A percentile compares a stretch with the other conserved stretches of the same genome.
Evolutionary conservation across 2,888 invertebrate species (phyloP).

Genomic region (Danaus chrysippus): DNA sequence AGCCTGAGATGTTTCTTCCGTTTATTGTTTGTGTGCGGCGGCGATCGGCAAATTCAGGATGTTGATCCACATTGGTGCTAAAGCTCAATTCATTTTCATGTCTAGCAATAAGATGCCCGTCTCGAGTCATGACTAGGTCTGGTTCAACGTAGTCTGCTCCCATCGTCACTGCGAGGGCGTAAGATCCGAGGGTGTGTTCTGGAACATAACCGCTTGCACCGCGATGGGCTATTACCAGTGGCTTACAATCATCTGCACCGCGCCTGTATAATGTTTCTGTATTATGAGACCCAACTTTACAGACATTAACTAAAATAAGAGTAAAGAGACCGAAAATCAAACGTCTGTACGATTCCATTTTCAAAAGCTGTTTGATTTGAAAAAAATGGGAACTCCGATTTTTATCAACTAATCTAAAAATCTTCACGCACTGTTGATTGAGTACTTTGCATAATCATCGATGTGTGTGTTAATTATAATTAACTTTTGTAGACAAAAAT

Average conservation of each 20-base stretch:
- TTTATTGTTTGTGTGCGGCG: constrained; percentile 53
- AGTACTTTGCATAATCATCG: too few species aligned
- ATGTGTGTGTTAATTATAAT: too few species aligned
- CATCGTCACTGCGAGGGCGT: constrained; percentile 64
- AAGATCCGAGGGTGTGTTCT: constrained; percentile 68
- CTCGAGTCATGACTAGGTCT: constrained; percentile 66
- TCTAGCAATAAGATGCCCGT: constrained; percentile 57
- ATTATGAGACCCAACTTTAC: not conserved
- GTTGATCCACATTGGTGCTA: constrained; percentile 56
- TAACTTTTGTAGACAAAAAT: too few species aligned
- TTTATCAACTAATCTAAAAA: too few species aligned
- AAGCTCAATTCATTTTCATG: constrained; percentile 64
- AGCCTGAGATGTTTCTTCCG: constrained; percentile 49
- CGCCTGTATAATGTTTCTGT: constrained; percentile 14
- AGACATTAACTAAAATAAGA: constrained; percentile 10
- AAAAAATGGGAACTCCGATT: not conserved
- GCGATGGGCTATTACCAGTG: constrained; percentile 59
- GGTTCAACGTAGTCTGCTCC: constrained; percentile 70
- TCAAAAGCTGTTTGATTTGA: constrained; percentile 4
- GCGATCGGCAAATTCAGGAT: constrained; percentile 54
- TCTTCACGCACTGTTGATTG: too few species aligned
- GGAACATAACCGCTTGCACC: constrained; percentile 71
- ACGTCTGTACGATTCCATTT: constrained; percentile 17
- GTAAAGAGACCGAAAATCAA: constrained; percentile 13
- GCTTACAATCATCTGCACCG: constrained; percentile 45